Base-by-base conservation (phyloP, 2,888 invertebrate genomes). In the Philopedon plagiatum region DNA sequence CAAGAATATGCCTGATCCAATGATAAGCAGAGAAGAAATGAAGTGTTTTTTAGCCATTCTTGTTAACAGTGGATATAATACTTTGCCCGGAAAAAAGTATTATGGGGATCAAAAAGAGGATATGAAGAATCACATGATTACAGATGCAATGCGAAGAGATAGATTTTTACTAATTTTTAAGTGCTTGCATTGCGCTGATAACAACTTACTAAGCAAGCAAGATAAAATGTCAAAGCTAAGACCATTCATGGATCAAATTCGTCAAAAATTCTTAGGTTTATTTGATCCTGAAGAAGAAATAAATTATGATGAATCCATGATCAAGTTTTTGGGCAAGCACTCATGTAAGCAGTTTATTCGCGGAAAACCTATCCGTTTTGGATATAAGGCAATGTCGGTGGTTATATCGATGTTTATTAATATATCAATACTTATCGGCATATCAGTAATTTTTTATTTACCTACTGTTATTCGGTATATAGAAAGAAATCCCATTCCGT, bases 331-430 rank as follows among this genome's bases (percentile, higher is more conserved):
- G 13, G 66, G 66, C 2, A 21, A 41, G 9, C 66, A 66, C 57
- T 41, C 34, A 3, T 66, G 39, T 51, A 64, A 64, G 54, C 29
- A 67, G 32, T 67, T 78, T 72, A 75, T 81, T 11, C 63, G 77
- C 23, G 80, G 80, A 19, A 83, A 83, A 58, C 81, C 80, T 3
- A 82, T 82, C 29, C 51, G 71, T 15, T 71, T 71, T 19, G 71
- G 71, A 15, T 71, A 66, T 39, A 65, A 71, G 57, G 54, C 70
- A 34, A n/a, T n/a, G n/a, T n/a, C n/a, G n/a, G n/a, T n/a, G n/a
- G n/a, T n/a, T n/a, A n/a, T n/a, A n/a, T n/a, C n/a, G n/a, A n/a
- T n/a, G n/a, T n/a, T n/a, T n/a, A n/a, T n/a, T n/a, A n/a, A n/a
- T n/a, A n/a, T n/a, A n/a, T n/a, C n/a, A n/a, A n/a, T n/a, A n/a